These are phyloP conservation scores for Siphlonurus alternatus DNA, from an alignment of 2,888 invertebrate genomes.

Conservation along the genomic window DNA sequence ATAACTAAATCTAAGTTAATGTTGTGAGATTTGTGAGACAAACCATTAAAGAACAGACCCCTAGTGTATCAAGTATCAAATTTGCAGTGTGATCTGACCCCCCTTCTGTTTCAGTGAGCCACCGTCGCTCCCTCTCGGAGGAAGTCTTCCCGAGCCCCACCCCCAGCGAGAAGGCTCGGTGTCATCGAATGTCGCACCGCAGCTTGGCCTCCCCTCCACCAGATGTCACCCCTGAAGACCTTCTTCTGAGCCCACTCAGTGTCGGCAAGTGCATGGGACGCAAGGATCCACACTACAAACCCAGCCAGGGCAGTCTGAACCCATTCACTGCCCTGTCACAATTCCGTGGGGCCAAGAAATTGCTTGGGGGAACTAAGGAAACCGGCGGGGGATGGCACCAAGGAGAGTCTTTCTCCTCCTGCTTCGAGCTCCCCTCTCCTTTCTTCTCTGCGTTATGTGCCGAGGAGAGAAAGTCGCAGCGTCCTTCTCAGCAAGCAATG, in stretches of 20 bases:
- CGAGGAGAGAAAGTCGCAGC: not conserved
- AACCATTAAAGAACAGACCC: too few relatives aligned
- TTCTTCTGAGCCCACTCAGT: slow-evolving; percentile 37
- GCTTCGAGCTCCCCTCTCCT: slow-evolving; percentile 59
- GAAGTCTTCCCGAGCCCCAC: slow-evolving; percentile 41
- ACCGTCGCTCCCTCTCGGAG: slow-evolving; percentile 60
- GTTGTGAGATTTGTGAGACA: too few relatives aligned
- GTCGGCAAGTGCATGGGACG: slow-evolving; percentile 76
- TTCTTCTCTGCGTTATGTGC: slow-evolving; percentile 19
- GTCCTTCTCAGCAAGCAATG: slow-evolving; percentile 4
- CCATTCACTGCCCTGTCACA: slow-evolving; percentile 58
- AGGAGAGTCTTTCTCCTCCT: slow-evolving; percentile 45
- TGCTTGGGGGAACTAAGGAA: slow-evolving; percentile 43
- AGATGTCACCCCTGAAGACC: slow-evolving; percentile 12
- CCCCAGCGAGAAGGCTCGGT: slow-evolving; percentile 57
- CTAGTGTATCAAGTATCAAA: too few relatives aligned
- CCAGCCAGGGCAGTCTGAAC: slow-evolving; percentile 38
- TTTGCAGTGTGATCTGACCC: too few relatives aligned
- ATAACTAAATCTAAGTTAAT: too few relatives aligned
- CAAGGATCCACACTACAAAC: slow-evolving; percentile 66
- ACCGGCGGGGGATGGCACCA: not conserved
- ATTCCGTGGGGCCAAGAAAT: slow-evolving; percentile 59
- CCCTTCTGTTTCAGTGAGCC: slow-evolving; percentile 42
- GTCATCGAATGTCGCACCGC: slow-evolving; percentile 37
- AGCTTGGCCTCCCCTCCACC: slow-evolving; percentile 22